Evolutionary conservation across 2,888 invertebrate genomes (phyloP).

Genomic region (Diaphora mendica): DNA sequence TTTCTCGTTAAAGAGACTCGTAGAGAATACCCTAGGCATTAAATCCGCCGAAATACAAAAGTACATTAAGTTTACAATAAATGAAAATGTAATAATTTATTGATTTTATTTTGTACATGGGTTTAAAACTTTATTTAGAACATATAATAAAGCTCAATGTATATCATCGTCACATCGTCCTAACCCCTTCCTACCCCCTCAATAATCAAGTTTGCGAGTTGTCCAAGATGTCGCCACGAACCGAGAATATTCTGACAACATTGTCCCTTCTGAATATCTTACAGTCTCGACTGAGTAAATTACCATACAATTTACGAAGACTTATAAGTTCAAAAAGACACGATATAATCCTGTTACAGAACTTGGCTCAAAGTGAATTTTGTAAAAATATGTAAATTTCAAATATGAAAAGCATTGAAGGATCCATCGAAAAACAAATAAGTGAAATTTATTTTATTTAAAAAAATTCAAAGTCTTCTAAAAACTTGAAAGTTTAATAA

Average conservation of each 20-base stretch:
- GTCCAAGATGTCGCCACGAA: slow-evolving; percentile 76
- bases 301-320: slow-evolving; percentile 75
- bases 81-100: too few species aligned
- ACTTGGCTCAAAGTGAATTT: slow-evolving; percentile 13
- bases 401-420: not conserved
- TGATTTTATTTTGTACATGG: not conserved
- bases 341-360: slow-evolving; percentile 42
- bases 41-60: too few species aligned
- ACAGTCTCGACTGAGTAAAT: slow-evolving; percentile 66
- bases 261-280: slow-evolving; percentile 72
- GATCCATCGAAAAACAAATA: not conserved
- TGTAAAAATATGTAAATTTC: slow-evolving; percentile 11
- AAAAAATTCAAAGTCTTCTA: not conserved
- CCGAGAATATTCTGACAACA: slow-evolving; percentile 66
- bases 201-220: slow-evolving; percentile 79
- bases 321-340: slow-evolving; percentile 53
- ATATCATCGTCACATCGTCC: slow-evolving; percentile 49
- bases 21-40: too few species aligned
- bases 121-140: slow-evolving; percentile 29
- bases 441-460: too few species aligned
- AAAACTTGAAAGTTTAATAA: not conserved
- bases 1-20: too few species aligned
- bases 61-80: too few species aligned
- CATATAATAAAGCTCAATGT: slow-evolving; percentile 54
- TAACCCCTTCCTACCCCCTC: slow-evolving; percentile 48